A percentile compares a stretch with the other conserved stretches of the same genome.
phyloP scores from a whole-genome alignment of 2,888 invertebrate species.

The Polymixis flavicincta region DNA sequence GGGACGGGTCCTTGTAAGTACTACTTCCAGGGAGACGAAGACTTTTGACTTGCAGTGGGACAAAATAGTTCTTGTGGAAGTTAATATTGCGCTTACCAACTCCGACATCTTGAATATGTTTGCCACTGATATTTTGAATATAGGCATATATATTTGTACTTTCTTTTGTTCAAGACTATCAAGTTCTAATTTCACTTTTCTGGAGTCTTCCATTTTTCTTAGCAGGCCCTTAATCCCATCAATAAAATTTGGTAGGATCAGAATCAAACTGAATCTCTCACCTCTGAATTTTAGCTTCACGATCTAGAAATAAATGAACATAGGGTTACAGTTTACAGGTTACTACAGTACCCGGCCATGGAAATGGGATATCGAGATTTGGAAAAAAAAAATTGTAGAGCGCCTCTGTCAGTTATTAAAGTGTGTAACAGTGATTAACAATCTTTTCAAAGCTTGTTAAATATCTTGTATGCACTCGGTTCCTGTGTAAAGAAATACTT shows the following conservation, averaged over 20 bases:
- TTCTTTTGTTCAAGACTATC: not conserved
- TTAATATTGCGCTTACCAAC: constrained; percentile 34
- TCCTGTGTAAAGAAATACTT: not conserved
- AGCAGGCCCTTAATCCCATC: not conserved
- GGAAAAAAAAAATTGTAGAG: not conserved
- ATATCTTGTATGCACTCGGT: too few species aligned
- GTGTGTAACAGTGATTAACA: not conserved
- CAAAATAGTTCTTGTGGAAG: not conserved
- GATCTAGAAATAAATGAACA: constrained; percentile 38
- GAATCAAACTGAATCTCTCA: not conserved
- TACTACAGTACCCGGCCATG: not conserved
- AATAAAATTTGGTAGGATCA: constrained; percentile 38
- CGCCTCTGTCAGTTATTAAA: not conserved
- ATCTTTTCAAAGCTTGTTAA: not conserved
- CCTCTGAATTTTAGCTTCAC: constrained; percentile 36
- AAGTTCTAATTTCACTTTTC: not conserved
- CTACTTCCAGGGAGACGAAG: too few species aligned
- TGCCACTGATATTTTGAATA: constrained; percentile 31
- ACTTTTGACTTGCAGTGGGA: too few species aligned
- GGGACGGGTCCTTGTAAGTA: not conserved
- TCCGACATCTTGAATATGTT: constrained; percentile 32
- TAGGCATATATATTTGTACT: constrained; percentile 44
- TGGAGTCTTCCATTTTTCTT: constrained; percentile 19
- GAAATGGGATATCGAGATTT: not conserved
- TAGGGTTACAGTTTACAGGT: too few species aligned